These are phyloP conservation scores for Stichodactyla mertensii DNA, from an alignment of 64 coral and sea anemone species.

Conservation along the genomic window DNA sequence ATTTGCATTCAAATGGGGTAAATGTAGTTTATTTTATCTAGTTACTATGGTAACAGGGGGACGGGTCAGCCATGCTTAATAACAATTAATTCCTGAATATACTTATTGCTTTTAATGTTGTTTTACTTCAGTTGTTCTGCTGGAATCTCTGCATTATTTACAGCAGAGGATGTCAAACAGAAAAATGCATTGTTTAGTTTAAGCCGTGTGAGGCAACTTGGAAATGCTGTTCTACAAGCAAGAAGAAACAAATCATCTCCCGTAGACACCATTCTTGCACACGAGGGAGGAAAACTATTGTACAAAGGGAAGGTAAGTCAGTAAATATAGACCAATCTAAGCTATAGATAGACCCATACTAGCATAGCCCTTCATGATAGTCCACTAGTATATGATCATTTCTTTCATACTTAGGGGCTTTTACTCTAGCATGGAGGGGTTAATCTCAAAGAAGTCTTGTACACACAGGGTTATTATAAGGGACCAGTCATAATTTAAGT, in stretches of 20 bases:
- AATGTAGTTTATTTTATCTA: slow-evolving; percentile 3
- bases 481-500: no score
- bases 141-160: slow-evolving; percentile 46
- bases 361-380: no score
- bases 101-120: neutral
- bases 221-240: slow-evolving; percentile 69
- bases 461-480: no score
- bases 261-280: slow-evolving; percentile 49
- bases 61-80: neutral
- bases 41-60: neutral
- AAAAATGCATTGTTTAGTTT: slow-evolving; percentile 54
- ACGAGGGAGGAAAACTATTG: slow-evolving; percentile 75
- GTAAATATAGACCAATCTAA: no score
- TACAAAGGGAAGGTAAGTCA: slow-evolving; percentile 69
- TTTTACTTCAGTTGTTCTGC: slow-evolving; percentile 53
- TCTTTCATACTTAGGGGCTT: no score
- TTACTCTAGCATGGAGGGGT: no score
- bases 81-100: neutral
- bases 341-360: no score
- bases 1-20: slow-evolving; percentile 66
- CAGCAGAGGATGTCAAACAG: slow-evolving; percentile 38
- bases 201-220: slow-evolving; percentile 77
- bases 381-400: no score
- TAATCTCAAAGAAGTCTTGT: no score
- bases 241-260: slow-evolving; percentile 61